Evolutionary conservation across 2,888 invertebrate species (phyloP), one percentile per base, ranked within the genome.

Genomic region (Parthenolecanium corni): DNA sequence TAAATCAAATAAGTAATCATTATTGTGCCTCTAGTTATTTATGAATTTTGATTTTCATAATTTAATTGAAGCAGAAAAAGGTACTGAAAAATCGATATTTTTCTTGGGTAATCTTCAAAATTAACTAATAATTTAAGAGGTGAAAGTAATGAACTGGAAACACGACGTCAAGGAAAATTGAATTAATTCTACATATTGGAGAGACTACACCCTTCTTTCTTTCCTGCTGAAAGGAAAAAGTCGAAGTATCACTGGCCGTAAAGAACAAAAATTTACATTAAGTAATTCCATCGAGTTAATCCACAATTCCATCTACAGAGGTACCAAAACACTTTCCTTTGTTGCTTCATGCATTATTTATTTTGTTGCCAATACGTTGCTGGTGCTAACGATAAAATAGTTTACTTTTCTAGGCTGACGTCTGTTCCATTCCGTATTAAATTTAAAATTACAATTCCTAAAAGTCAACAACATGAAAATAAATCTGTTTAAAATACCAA

Each of bases 211-310:
- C 31, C 4, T 31, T 6, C 5, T 31, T 31, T 31, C 31, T 9
- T 31, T 31, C 9, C 31, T 4, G 9, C 4, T 4, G 31, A 31
- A 31, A 42, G 44, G 14, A 42, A 16, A 44, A 57, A 57, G 23
- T 57, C 57, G 57, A 31, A 57, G 57, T 57, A 57, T 57, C 57
- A 57, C 57, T 57, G 57, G 44, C 57, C 42, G 57, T 44, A 46
- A 57, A 57, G 57, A 57, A 57, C 44, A 57, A 57, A 57, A 57
- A 57, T 57, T 57, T 57, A 57, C 57, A 57, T 57, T 57, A 57
- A 57, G 57, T 57, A 57, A 57, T 57, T 57, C 57, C 57, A 57
- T 57, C 46, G 24, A 57, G 57, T 57, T 57, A 57, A 57, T 57
- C 46, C 57, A 23, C 57, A 57, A 57, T 57, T 57, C 57, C 57